Evolutionary conservation across 2,113 vertebrate genomes (phyloP).

Genomic region (Apteryx mantelli): DNA sequence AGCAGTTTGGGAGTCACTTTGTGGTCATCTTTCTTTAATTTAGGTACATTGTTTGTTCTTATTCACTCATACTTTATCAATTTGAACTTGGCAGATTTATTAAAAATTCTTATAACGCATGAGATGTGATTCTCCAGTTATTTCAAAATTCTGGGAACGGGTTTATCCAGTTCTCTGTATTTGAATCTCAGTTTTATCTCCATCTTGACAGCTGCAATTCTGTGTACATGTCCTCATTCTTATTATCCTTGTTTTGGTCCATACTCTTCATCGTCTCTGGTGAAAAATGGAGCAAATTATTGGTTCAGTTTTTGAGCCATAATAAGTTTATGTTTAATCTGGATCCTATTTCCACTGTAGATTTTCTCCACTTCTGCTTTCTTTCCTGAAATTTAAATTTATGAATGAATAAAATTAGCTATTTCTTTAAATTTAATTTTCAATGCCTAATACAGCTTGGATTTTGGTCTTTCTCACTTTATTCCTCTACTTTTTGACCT

Average conservation of each 20-base stretch:
- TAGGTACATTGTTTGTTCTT: background rate
- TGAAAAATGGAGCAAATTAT: background rate
- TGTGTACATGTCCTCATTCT: background rate
- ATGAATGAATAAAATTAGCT: background rate
- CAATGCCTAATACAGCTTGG: background rate
- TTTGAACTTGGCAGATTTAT: background rate
- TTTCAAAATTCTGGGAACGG: background rate
- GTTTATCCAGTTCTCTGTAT: background rate
- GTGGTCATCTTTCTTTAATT: background rate
- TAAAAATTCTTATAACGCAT: background rate
- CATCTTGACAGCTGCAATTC: background rate
- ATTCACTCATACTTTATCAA: background rate
- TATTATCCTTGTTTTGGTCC: background rate
- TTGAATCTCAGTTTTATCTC: background rate
- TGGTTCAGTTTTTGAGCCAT: background rate
- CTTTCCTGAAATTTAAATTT: background rate
- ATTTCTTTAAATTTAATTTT: background rate
- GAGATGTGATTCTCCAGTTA: background rate
- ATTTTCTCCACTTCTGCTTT: background rate
- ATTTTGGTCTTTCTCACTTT: background rate
- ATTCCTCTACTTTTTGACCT: background rate
- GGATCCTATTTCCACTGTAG: background rate
- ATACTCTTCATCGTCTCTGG: background rate
- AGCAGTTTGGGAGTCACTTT: background rate
- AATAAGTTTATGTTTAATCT: background rate